phyloP scores from a whole-genome alignment of 2,888 invertebrate genomes.

The Conus canariensis region DNA sequence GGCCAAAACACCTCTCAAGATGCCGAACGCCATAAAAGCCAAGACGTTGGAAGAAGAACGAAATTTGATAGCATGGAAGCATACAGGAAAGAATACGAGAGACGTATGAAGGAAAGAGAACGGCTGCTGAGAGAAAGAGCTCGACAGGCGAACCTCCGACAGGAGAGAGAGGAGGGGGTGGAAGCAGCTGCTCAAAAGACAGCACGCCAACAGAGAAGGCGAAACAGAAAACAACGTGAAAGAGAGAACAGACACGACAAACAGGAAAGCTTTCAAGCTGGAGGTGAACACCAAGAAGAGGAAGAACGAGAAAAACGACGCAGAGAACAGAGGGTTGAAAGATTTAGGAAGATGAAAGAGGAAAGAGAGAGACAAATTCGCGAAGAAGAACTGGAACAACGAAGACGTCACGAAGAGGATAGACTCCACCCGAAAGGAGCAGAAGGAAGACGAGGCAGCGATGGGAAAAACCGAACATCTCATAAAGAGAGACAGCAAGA shows the following conservation, averaged over 20 bases:
- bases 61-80: neutral
- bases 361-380: conserved; percentile 8
- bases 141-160: neutral
- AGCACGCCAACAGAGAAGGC: neutral
- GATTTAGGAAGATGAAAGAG: neutral
- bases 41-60: neutral
- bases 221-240: conserved; percentile 21
- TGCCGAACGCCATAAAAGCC: neutral
- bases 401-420: neutral
- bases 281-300: neutral
- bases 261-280: neutral
- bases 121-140: conserved; percentile 32
- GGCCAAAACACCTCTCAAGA: neutral
- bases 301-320: neutral
- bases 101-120: conserved; percentile 42
- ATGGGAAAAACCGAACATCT: neutral
- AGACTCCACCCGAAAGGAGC: neutral
- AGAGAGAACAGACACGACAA: conserved; percentile 16
- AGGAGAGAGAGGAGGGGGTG: neutral
- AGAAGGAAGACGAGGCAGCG: neutral
- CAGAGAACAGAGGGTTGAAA: neutral
- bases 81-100: conserved; percentile 15
- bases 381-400: conserved; percentile 15
- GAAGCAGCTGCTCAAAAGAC: neutral
- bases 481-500: neutral